Evolutionary conservation across 2,888 invertebrate genomes (phyloP).

Genomic region (Coelinius sp.): DNA sequence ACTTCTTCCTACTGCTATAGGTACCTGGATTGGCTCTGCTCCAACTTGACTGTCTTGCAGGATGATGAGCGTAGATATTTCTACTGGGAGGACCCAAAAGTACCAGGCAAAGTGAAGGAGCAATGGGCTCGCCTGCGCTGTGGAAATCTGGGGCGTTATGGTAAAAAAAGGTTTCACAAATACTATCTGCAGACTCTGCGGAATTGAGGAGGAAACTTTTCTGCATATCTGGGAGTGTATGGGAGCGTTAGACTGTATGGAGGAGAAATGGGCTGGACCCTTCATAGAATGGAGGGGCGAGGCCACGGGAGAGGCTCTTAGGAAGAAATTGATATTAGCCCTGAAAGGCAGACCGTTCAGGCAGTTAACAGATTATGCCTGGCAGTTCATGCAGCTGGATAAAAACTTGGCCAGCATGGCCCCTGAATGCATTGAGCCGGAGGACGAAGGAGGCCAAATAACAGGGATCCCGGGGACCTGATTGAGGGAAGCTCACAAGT

Average conservation of each 20-base stretch:
- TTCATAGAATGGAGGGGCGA: background rate
- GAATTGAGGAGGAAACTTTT: background rate
- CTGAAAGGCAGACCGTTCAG: too few species aligned
- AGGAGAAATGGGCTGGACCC: background rate
- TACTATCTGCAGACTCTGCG: background rate
- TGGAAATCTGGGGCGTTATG: background rate
- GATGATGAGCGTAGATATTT: background rate
- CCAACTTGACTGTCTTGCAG: background rate
- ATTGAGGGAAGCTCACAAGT: too few species aligned
- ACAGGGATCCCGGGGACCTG: too few species aligned
- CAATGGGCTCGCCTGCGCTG: background rate
- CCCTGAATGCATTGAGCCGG: too few species aligned
- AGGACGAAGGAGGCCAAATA: too few species aligned
- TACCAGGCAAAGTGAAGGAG: background rate
- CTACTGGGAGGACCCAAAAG: background rate
- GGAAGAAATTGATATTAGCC: background rate
- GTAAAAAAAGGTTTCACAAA: background rate
- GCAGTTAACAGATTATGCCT: background rate
- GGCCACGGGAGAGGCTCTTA: background rate
- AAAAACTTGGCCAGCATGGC: background rate
- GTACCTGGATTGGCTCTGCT: background rate
- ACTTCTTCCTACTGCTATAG: background rate
- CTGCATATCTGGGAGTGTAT: background rate
- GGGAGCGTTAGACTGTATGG: background rate
- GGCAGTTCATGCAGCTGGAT: background rate